phyloP scores from a whole-genome alignment of 2,113 vertebrate species.

The Fregetta grallaria region DNA sequence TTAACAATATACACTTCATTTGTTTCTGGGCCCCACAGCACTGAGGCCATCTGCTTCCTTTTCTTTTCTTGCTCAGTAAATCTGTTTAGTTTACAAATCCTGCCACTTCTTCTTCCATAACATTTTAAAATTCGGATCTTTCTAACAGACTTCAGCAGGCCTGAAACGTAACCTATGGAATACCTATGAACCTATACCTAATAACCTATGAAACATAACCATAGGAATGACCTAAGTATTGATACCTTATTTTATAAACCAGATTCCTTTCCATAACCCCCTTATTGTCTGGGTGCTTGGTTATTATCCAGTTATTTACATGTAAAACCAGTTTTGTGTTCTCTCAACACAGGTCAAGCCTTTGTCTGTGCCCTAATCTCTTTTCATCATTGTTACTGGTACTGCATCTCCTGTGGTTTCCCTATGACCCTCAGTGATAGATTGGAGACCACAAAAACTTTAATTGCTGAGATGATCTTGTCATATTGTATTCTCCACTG shows the following conservation, averaged over 20 bases:
- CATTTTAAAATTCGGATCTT: background rate
- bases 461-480: background rate
- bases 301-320: background rate
- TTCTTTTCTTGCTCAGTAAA: background rate
- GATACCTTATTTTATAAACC: background rate
- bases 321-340: background rate
- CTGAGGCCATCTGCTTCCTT: accelerated
- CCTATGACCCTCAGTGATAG: background rate
- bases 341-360: background rate
- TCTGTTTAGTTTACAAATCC: background rate
- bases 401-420: background rate
- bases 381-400: background rate
- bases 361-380: background rate
- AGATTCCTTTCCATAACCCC: background rate
- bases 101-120: background rate
- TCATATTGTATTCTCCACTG: background rate
- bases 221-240: background rate
- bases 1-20: background rate
- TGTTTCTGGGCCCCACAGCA: background rate
- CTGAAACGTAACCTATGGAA: background rate
- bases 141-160: background rate
- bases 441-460: background rate
- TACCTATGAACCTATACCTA: background rate
- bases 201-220: background rate
- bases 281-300: background rate